phyloP scores from a whole-genome alignment of 2,888 invertebrate genomes.

The Leptarthrus brevirostris region DNA sequence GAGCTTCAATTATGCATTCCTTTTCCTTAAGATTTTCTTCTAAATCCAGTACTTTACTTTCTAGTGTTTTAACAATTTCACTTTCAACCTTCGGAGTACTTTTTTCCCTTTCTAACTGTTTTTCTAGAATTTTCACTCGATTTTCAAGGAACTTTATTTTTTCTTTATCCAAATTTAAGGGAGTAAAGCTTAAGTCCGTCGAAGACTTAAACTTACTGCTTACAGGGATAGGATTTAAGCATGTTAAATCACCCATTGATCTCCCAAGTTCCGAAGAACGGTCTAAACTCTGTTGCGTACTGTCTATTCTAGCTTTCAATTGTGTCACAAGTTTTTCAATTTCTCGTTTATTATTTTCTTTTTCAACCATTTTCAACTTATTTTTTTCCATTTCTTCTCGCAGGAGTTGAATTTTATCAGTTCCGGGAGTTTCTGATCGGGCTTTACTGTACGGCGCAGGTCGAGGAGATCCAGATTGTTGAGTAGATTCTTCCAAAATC shows the following conservation, averaged over 20 bases:
- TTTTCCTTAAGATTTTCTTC: constrained; percentile 86
- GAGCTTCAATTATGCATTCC: constrained; percentile 83
- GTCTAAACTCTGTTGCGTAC: constrained; percentile 66
- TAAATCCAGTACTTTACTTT: constrained; percentile 75
- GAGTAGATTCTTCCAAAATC: constrained; percentile 46
- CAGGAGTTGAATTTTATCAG: constrained; percentile 69
- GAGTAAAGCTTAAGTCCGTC: constrained; percentile 60
- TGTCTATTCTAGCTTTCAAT: constrained; percentile 70
- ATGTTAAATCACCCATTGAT: constrained; percentile 64
- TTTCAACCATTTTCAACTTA: constrained; percentile 69
- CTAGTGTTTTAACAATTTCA: constrained; percentile 54
- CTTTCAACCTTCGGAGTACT: constrained; percentile 44
- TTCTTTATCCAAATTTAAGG: constrained; percentile 61
- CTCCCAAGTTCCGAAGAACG: constrained; percentile 63
- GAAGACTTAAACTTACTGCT: constrained; percentile 63
- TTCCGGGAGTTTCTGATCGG: constrained; percentile 65
- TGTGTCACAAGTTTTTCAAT: constrained; percentile 70
- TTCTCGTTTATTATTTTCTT: constrained; percentile 69
- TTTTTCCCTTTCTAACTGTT: constrained; percentile 62
- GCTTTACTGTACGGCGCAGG: background rate
- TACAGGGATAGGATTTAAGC: constrained; percentile 55
- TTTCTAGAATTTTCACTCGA: constrained; percentile 63
- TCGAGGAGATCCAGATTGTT: background rate
- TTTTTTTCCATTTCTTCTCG: constrained; percentile 71
- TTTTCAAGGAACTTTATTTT: constrained; percentile 63